A percentile compares a stretch with the other conserved stretches of the same genome.
These are phyloP conservation scores for Corythucha ciliata DNA, from an alignment of 2,888 invertebrate genomes.

Conservation along the genomic window DNA sequence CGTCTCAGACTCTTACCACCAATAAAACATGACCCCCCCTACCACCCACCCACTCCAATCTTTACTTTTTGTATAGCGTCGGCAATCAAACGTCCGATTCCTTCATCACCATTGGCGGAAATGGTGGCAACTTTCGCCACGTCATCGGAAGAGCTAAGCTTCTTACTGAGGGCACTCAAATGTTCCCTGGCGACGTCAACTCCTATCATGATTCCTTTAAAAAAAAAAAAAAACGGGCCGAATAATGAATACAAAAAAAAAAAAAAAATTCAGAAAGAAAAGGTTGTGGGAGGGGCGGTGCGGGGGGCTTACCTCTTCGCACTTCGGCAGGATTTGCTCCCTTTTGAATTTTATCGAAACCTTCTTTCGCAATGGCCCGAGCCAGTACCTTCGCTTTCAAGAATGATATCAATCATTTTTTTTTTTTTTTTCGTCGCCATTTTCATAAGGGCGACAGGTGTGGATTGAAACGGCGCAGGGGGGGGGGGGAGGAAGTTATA, in stretches of 20 bases:
- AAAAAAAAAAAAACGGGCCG: too few species aligned
- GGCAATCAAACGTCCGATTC: conserved; percentile 37
- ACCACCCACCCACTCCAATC: neutral
- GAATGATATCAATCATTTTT: neutral
- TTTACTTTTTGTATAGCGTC: conserved; percentile 35
- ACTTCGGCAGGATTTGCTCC: conserved; percentile 27
- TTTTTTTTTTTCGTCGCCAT: neutral
- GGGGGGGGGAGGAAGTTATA: neutral
- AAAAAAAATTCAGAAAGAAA: too few species aligned
- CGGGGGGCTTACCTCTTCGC: conserved; percentile 22
- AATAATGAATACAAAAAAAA: too few species aligned
- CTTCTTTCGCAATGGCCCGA: conserved; percentile 27
- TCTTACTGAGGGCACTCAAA: conserved; percentile 25
- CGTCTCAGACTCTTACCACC: too few species aligned
- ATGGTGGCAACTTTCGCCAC: conserved; percentile 37
- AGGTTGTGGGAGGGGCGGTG: neutral
- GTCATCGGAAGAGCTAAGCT: conserved; percentile 28
- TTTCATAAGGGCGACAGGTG: neutral
- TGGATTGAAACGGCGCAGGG: neutral
- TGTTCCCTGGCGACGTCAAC: conserved; percentile 20
- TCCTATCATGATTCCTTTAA: conserved; percentile 26
- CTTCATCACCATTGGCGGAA: conserved; percentile 37
- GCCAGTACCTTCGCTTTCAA: conserved; percentile 21
- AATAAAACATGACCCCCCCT: too few species aligned
- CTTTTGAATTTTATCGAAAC: conserved; percentile 20